Evolutionary conservation across 2,797 vertebrate species (phyloP), one percentile per base, ranked within the genome.

Genomic region (Podarcis lilfordi): DNA sequence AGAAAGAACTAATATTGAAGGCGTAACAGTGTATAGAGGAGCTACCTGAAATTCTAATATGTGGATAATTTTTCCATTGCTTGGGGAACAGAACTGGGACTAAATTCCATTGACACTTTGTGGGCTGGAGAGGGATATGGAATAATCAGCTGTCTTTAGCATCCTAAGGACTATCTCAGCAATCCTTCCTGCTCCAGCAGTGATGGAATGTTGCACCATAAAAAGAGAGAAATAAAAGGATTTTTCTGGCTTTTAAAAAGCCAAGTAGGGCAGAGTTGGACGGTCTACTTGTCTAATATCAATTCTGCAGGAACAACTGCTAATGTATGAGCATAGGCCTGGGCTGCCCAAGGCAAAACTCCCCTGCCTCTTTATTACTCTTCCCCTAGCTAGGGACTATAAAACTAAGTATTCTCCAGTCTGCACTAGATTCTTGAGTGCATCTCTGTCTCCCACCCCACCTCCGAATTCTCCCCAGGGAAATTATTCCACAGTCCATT

Each of bases 401-500:
- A 80, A 75, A 84, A 17, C 40, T 71, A 80, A 78, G 50, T 66
- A 29, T 40, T 61, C 37, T 40, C 37, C 64, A 61, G 27, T 59
- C 37, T 86, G 50, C 37, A 86, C n/a, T 61, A 77, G 79, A 77
- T 83, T 82, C 50, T 86, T 55, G 55, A 83, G 29, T 74, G 37
- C 43, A 72, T 77, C 25, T 17, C 71, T 61, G 17, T 61, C 59
- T 61, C 61, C 15, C 68, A 7, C 25, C 35, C 55, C 29, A 27
- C 25, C n/a, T 45, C 84, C 35, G 5, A 9, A 10, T 32, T 43
- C 23, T 86, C 80, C 72, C 50, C 5, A 35, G 66, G 89, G 66
- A 89, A 86, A 89, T 86, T 79, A 79, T 83, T 89, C 89, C 68
- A 66, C 68, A 74, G 68, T 74, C 81, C 81, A 86, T 55, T 88